These are phyloP conservation scores for Tetanocera ferruginea DNA, from an alignment of 2,888 invertebrate genomes.

Conservation along the genomic window DNA sequence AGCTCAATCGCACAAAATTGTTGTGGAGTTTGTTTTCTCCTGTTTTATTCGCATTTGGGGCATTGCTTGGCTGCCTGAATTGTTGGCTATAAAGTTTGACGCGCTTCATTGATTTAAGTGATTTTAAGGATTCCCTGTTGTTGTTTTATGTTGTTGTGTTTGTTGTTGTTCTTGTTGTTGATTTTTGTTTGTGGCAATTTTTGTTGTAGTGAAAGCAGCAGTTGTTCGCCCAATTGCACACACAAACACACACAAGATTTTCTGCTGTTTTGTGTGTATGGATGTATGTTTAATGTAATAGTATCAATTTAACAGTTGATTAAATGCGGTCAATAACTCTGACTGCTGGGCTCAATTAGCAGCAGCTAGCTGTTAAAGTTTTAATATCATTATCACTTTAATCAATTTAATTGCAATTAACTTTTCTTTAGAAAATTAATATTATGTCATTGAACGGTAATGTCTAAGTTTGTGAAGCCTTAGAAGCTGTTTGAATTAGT, in stretches of 20 bases:
- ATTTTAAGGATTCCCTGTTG: background rate
- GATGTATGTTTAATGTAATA: conserved; percentile 35
- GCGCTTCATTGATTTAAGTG: conserved; percentile 2
- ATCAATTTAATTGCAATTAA: too few species aligned
- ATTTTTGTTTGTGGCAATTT: background rate
- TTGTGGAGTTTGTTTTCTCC: background rate
- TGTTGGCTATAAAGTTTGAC: background rate
- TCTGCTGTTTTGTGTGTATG: background rate
- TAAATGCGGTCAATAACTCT: conserved; percentile 34
- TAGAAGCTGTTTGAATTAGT: too few species aligned
- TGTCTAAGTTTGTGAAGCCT: too few species aligned
- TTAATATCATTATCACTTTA: too few species aligned
- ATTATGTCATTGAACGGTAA: too few species aligned
- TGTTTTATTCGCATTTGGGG: too few species aligned
- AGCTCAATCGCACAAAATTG: conserved; percentile 9
- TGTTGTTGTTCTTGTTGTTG: background rate
- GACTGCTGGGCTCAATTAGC: too few species aligned
- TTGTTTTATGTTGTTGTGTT: background rate
- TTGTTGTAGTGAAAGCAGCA: background rate
- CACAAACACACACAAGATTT: too few species aligned
- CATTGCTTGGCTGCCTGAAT: background rate
- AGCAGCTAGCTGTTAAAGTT: too few species aligned
- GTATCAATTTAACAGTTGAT: conserved; percentile 51
- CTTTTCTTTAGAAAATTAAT: too few species aligned
- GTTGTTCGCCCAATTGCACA: too few species aligned